These are phyloP conservation scores for Ptychobarbus kaznakovi DNA, from an alignment of 2,797 vertebrate species.

Conservation along the genomic window DNA sequence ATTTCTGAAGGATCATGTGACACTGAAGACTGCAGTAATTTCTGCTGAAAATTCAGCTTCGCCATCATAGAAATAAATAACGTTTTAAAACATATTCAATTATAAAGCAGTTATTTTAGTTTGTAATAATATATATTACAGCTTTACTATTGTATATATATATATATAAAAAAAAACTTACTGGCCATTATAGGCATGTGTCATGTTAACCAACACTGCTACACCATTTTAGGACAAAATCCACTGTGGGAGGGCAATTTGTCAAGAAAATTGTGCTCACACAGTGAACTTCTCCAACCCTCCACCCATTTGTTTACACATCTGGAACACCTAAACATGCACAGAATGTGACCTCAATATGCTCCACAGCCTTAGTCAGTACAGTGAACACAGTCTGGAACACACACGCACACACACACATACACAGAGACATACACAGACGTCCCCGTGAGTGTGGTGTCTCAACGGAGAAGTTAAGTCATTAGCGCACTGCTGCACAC, in stretches of 20 bases:
- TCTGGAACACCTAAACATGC: constrained; percentile 42
- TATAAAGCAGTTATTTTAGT: not conserved
- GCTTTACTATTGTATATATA: not conserved
- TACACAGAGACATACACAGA: not conserved
- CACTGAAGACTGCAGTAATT: not conserved
- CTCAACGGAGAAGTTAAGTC: constrained; percentile 72
- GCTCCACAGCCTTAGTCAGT: constrained; percentile 30
- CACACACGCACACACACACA: constrained; percentile 33
- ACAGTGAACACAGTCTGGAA: not conserved
- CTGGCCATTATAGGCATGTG: not conserved
- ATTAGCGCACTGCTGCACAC: constrained; percentile 70
- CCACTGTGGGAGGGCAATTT: not conserved
- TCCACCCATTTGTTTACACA: constrained; percentile 31
- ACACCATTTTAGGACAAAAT: not conserved
- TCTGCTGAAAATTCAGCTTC: not conserved
- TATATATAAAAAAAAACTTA: too few species aligned
- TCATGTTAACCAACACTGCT: constrained; percentile 3
- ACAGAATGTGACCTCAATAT: constrained; percentile 40
- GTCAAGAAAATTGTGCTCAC: constrained; percentile 2
- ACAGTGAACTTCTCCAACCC: not conserved
- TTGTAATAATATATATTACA: not conserved
- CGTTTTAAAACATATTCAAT: not conserved
- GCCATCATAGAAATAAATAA: not conserved
- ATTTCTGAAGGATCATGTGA: not conserved
- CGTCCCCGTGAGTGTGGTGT: constrained; percentile 60